phyloP scores from a whole-genome alignment of 2,797 vertebrate genomes.

The Enteromius fasciolatus region DNA sequence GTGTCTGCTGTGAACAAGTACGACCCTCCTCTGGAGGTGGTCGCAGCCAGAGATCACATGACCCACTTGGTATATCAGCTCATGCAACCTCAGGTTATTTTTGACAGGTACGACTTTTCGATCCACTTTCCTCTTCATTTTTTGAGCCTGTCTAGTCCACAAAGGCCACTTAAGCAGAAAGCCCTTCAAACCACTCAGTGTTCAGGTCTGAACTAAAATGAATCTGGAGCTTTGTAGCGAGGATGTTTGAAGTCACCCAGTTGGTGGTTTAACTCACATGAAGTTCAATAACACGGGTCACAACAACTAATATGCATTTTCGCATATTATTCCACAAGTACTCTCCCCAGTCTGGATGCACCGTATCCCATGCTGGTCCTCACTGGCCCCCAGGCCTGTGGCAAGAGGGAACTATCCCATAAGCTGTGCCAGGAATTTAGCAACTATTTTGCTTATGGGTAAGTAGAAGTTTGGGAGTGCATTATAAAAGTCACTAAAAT shows the following conservation, averaged over 20 bases:
- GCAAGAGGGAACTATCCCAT: constrained; percentile 87
- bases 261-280: constrained; percentile 9
- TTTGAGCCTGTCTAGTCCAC: background rate
- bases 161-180: constrained; percentile 19
- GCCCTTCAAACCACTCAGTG: background rate
- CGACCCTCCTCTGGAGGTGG: constrained; percentile 86
- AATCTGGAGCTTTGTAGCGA: background rate
- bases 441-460: constrained; percentile 88
- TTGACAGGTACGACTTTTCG: constrained; percentile 81
- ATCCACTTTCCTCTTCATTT: background rate
- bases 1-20: constrained; percentile 85
- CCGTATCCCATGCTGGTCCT: constrained; percentile 92
- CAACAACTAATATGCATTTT: constrained; percentile 17
- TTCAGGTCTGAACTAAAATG: constrained; percentile 6
- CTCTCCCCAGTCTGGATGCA: constrained; percentile 78
- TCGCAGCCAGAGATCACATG: constrained; percentile 87
- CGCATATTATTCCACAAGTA: constrained; percentile 69
- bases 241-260: background rate
- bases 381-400: constrained; percentile 85
- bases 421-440: constrained; percentile 86
- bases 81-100: constrained; percentile 86
- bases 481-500: constrained; percentile 4
- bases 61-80: constrained; percentile 78
- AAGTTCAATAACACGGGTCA: background rate
- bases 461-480: constrained; percentile 60